These are phyloP conservation scores for Xylota segnis DNA, from an alignment of 2,888 invertebrate species.

Conservation along the genomic window DNA sequence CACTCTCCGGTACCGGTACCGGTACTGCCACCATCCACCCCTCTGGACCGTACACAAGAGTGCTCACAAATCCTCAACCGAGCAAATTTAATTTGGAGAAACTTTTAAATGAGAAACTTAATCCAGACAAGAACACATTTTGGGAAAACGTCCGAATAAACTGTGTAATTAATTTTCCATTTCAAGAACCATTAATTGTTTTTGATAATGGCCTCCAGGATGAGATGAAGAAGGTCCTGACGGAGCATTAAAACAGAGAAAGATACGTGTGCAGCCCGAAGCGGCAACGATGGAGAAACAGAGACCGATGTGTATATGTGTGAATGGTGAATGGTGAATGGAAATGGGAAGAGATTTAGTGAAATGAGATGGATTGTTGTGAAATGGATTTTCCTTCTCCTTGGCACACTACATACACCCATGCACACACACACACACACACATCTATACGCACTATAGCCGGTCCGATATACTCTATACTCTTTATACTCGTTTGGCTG, in stretches of 20 bases:
- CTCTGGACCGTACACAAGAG: constrained; percentile 34
- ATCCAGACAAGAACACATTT: constrained; percentile 79
- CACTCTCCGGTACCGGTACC: constrained; percentile 1
- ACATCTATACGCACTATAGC: not conserved
- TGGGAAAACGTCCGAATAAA: constrained; percentile 79
- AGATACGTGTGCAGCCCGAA: constrained; percentile 73
- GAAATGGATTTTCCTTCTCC: constrained; percentile 66
- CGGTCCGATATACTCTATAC: constrained; percentile 18
- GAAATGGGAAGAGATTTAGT: constrained; percentile 63
- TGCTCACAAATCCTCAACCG: constrained; percentile 76
- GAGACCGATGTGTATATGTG: constrained; percentile 17
- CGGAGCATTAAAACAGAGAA: constrained; percentile 56
- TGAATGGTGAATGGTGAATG: no score
- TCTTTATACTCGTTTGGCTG: not conserved
- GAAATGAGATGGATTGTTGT: constrained; percentile 77
- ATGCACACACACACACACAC: constrained; percentile 3
- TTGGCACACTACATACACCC: constrained; percentile 30
- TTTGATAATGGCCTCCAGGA: constrained; percentile 78
- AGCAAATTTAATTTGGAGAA: constrained; percentile 80
- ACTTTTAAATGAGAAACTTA: constrained; percentile 80
- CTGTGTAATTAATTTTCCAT: constrained; percentile 80
- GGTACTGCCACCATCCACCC: constrained; percentile 2
- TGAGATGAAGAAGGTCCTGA: constrained; percentile 66
- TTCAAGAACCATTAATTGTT: constrained; percentile 80
- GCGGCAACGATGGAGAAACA: constrained; percentile 40